Conservation (phyloP, 2,888 invertebrate genomes). For the Trissolcus japonicus region DNA sequence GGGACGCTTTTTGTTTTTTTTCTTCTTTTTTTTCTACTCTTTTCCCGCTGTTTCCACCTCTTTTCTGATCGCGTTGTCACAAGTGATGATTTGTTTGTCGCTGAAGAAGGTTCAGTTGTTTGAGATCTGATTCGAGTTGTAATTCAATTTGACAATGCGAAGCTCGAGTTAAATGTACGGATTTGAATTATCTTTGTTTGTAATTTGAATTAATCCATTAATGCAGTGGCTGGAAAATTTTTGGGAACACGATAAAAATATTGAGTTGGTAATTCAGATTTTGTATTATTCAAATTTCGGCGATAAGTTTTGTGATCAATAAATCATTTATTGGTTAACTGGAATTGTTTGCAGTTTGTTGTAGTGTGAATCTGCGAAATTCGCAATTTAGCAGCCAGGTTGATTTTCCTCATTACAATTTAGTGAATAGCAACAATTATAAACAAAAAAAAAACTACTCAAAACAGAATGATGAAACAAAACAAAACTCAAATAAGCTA, state of each 20-base stretch:
- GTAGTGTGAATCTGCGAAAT: no score
- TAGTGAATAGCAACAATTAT: constrained; percentile 1
- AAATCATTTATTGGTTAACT: constrained; percentile 9
- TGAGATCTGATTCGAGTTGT: constrained; percentile 9
- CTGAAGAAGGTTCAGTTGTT: constrained; percentile 2
- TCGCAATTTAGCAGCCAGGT: no score
- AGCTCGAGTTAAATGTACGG: neutral
- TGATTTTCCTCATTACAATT: no score
- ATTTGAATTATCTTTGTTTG: no score
- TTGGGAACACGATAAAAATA: neutral
- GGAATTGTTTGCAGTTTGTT: constrained; percentile 3
- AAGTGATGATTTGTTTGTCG: constrained; percentile 40
- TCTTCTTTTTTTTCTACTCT: no score
- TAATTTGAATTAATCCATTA: no score
- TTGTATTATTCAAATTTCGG: neutral
- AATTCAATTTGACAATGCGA: constrained; percentile 8
- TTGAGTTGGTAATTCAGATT: no score
- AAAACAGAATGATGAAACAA: no score
- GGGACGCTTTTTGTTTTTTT: constrained; percentile 15
- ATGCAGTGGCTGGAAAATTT: no score
- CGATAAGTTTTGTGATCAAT: constrained; percentile 5
- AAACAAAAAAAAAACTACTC: neutral
- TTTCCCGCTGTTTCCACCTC: constrained; percentile 1
- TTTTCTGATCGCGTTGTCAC: constrained; percentile 1
- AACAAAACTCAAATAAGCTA: no score